Percentiles rank a stretch among this genome's conserved stretches.
These are phyloP conservation scores for Drosophila pegasa DNA, from an alignment of 2,888 invertebrate genomes.

Conservation along the genomic window DNA sequence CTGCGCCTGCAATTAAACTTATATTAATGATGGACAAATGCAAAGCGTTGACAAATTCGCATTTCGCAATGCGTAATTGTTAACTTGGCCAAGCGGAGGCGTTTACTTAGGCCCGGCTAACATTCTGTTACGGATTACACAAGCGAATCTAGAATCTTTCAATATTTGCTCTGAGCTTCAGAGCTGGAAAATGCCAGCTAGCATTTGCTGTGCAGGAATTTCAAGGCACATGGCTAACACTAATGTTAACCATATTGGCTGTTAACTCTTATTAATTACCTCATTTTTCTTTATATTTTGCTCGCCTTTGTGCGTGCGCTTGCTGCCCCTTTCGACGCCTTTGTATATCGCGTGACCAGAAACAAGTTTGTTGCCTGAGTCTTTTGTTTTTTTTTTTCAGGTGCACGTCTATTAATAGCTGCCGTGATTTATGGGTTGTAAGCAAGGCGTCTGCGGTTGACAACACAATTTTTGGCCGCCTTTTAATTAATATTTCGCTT, in stretches of 20 bases:
- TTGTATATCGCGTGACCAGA: slow-evolving; percentile 42
- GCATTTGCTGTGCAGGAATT: background rate
- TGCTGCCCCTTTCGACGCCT: slow-evolving; percentile 6
- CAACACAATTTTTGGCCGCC: slow-evolving; percentile 50
- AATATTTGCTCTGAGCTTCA: slow-evolving; percentile 14
- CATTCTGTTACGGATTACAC: slow-evolving; percentile 18
- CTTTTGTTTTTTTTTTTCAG: slow-evolving; percentile 65
- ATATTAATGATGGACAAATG: slow-evolving; percentile 40
- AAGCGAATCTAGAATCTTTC: slow-evolving; percentile 9
- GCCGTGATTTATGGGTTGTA: slow-evolving; percentile 12
- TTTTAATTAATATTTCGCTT: slow-evolving; percentile 59
- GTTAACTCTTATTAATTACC: slow-evolving; percentile 8
- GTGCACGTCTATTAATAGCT: slow-evolving; percentile 28
- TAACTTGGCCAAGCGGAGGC: slow-evolving; percentile 16
- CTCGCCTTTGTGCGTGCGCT: slow-evolving; percentile 4
- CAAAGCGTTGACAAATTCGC: slow-evolving; percentile 37
- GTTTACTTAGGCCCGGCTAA: slow-evolving; percentile 8
- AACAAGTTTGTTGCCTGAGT: slow-evolving; percentile 69
- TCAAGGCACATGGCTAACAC: slow-evolving; percentile 13
- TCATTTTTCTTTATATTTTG: background rate
- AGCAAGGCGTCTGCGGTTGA: slow-evolving; percentile 34
- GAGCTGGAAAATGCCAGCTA: background rate
- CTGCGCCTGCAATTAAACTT: slow-evolving; percentile 27
- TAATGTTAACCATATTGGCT: background rate
- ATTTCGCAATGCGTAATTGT: slow-evolving; percentile 33